These are phyloP conservation scores for Pachyuromys duprasi DNA, from an alignment of 2,797 vertebrate genomes.

Conservation along the genomic window DNA sequence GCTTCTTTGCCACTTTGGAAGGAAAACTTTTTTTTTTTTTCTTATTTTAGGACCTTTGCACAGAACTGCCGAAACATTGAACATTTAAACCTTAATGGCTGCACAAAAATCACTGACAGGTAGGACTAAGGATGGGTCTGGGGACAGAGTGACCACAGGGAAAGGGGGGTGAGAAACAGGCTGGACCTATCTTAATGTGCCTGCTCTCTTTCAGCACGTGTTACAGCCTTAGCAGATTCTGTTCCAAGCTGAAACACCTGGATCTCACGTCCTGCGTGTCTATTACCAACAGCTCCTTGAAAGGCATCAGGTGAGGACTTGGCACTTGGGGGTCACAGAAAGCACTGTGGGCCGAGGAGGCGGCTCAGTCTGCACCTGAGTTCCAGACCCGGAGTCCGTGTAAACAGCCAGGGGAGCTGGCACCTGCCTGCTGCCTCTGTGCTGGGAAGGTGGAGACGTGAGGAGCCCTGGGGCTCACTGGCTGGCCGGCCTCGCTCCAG, in stretches of 20 bases:
- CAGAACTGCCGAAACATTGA: constrained; percentile 99
- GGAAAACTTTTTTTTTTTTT: not conserved
- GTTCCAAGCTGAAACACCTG: constrained; percentile 95
- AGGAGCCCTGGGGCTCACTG: not conserved
- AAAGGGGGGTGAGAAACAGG: constrained; percentile 69
- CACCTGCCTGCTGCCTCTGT: not conserved
- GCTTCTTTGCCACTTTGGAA: not conserved
- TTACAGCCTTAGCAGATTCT: constrained; percentile 97
- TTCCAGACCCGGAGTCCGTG: not conserved
- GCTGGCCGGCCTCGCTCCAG: too few species aligned
- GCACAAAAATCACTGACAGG: constrained; percentile 98
- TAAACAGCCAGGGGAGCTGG: not conserved
- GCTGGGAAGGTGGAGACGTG: not conserved
- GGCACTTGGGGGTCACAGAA: constrained; percentile 27
- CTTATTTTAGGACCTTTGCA: constrained; percentile 93
- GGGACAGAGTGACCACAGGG: not conserved
- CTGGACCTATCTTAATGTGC: constrained; percentile 84
- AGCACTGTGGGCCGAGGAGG: not conserved
- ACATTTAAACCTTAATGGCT: constrained; percentile 96
- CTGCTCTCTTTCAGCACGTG: constrained; percentile 92
- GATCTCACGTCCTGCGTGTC: constrained; percentile 98
- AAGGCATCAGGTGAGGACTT: constrained; percentile 93
- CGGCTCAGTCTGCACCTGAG: not conserved
- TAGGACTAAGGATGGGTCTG: constrained; percentile 76
- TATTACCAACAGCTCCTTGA: constrained; percentile 96